Base-by-base conservation (phyloP, 2,113 vertebrate species). In the Euleptes europaea region DNA sequence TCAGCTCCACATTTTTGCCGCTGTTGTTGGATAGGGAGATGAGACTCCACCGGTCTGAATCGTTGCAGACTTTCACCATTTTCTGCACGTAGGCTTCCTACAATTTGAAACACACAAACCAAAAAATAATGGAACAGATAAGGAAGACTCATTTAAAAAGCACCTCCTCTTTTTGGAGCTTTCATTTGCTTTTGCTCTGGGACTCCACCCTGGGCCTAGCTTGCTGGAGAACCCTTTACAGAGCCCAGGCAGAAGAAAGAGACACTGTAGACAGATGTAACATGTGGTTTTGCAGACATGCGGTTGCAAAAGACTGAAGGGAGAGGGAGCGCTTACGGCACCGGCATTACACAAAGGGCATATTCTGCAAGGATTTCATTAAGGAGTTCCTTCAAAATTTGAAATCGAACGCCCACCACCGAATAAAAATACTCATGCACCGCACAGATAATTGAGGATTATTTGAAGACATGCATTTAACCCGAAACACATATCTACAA, bases 51-150 rank as follows among this genome's bases (percentile, higher is more conserved):
- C 98, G 98, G 94, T 99, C 98, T 1, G 98, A 99, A 94, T 99
- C 99, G 87, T 98, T 99, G 94, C 97, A 99, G 88, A 99, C 99
- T 96, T 99, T 99, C 91, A 99, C 99, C 99, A 99, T 99, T 97
- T 99, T 99, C 97, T 99, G 99, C 94, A 99, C 99, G 78, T 99
- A 99, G 82, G 99, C 99, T 91, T 99, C 99, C 99, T 99, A 94
- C 12, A 93, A 95, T 92, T 54, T 84, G 92, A 96, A 96, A 85
- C 57, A 92, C 81, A 90, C 8, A 78, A 28, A 69, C 2, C 19
- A 60, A 19, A 63, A 63, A 63, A 74, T 91, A 94, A 92, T 92
- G 83, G 81, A 94, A 79, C 87, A 90, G 78, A 91, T 93, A 81
- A 95, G 94, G 90, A 80, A 51, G 8, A 84, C n/a, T 21, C 35